Evolutionary conservation across 2,113 vertebrate species (phyloP).

Genomic region (Oncorhynchus nerka): DNA sequence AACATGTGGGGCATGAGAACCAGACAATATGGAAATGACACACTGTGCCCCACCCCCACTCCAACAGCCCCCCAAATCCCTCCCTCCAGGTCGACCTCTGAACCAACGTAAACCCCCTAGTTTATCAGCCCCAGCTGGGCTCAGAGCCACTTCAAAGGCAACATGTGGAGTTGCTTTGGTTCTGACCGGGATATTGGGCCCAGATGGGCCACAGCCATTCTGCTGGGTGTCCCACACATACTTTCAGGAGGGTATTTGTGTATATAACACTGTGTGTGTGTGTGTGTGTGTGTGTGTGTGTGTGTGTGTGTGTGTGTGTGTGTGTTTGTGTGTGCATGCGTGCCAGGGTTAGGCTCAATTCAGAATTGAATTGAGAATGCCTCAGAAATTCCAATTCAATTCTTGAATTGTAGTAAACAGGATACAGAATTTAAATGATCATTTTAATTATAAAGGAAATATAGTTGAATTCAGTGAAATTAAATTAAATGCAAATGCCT

Average conservation of each 20-base stretch:
- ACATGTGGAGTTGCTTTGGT: conserved; percentile 57
- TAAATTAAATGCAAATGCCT: no score
- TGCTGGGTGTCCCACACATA: neutral
- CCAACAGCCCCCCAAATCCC: conserved; percentile 24
- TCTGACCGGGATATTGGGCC: conserved; percentile 56
- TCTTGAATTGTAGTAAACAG: no score
- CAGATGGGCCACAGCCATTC: conserved; percentile 54
- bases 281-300: neutral
- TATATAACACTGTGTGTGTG: neutral
- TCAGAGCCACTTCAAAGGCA: conserved; percentile 59
- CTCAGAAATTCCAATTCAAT: no score
- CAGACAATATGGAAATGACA: conserved; percentile 62
- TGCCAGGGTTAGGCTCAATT: neutral
- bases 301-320: conserved; percentile 5
- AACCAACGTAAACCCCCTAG: conserved; percentile 54
- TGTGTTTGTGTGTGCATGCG: conserved; percentile 30
- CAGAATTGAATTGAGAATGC: no score
- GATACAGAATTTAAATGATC: no score
- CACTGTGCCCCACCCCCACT: conserved; percentile 72
- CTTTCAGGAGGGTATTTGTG: neutral
- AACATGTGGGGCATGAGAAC: conserved; percentile 50
- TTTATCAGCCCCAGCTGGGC: conserved; percentile 65
- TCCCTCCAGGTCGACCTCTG: conserved; percentile 12
- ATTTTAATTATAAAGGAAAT: no score
- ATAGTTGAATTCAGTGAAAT: no score